Evolutionary conservation across 2,797 vertebrate genomes (phyloP).

Genomic region (Spinibarbus caldwelli): DNA sequence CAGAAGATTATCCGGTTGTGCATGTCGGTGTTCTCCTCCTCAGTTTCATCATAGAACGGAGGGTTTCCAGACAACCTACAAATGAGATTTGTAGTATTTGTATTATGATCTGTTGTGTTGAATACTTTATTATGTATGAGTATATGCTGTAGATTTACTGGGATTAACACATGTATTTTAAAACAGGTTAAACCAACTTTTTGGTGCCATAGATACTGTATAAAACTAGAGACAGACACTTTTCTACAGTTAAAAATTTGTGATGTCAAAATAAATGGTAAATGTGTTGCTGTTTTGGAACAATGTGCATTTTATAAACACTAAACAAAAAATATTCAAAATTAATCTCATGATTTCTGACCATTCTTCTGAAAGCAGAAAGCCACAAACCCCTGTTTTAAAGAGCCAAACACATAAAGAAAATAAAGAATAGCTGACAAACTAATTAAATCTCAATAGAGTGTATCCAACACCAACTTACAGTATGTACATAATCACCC

Average conservation of each 20-base stretch:
- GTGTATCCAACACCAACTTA: too few species aligned
- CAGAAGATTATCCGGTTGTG: slow-evolving; percentile 90
- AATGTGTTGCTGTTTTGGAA: neutral
- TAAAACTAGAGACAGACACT: neutral
- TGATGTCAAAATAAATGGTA: too few species aligned
- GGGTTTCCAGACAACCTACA: slow-evolving; percentile 86
- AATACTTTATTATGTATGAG: neutral
- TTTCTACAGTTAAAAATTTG: too few species aligned
- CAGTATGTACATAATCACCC: slow-evolving; percentile 88
- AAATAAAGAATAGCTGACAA: neutral
- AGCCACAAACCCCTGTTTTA: neutral
- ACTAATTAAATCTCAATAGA: neutral
- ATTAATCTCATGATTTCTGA: neutral
- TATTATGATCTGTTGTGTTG: neutral
- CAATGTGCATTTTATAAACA: neutral
- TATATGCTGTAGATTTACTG: neutral
- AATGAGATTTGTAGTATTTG: slow-evolving; percentile 5
- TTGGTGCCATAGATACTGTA: neutral
- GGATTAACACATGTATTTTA: too few species aligned
- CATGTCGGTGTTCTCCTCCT: slow-evolving; percentile 85
- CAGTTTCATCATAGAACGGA: slow-evolving; percentile 87
- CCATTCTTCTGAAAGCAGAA: neutral
- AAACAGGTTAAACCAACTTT: too few species aligned
- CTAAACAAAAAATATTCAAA: neutral
- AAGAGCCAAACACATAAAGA: neutral